Evolutionary conservation across 2,888 invertebrate species (phyloP).

Genomic region (Xanthostigma xanthostigma): DNA sequence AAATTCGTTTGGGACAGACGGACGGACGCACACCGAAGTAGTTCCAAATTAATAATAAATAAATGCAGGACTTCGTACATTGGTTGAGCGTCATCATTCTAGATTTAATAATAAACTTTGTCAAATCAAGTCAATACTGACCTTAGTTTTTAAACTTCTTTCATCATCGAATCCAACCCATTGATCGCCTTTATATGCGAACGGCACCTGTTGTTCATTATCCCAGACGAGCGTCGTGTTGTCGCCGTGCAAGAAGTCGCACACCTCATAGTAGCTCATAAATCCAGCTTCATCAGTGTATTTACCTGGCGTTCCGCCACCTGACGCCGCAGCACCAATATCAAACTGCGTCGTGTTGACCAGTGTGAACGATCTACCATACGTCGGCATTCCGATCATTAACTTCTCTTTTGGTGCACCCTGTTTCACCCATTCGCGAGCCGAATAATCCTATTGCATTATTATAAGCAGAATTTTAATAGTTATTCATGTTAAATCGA

Average conservation of each 20-base stretch:
- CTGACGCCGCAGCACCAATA: conserved; percentile 81
- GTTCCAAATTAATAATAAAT: too few relatives aligned
- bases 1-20: too few relatives aligned
- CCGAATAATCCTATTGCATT: conserved; percentile 66
- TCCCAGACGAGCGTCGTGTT: conserved; percentile 92
- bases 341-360: conserved; percentile 78
- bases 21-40: too few relatives aligned
- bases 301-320: conserved; percentile 72
- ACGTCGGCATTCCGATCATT: conserved; percentile 89
- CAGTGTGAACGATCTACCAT: conserved; percentile 81
- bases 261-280: conserved; percentile 90
- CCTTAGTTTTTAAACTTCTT: conserved; percentile 80
- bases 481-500: too few relatives aligned
- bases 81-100: too few relatives aligned
- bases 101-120: not conserved
- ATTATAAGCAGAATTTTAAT: not conserved
- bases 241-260: conserved; percentile 76
- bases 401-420: conserved; percentile 88
- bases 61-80: too few relatives aligned
- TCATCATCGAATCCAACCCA: conserved; percentile 95
- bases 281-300: conserved; percentile 91
- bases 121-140: conserved; percentile 22
- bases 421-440: conserved; percentile 84
- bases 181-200: conserved; percentile 79
- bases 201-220: conserved; percentile 90